Percentiles rank a stretch among this genome's conserved stretches.
Evolutionary conservation across 2,888 invertebrate genomes (phyloP).

Genomic region (Tricholauxania praeusta): DNA sequence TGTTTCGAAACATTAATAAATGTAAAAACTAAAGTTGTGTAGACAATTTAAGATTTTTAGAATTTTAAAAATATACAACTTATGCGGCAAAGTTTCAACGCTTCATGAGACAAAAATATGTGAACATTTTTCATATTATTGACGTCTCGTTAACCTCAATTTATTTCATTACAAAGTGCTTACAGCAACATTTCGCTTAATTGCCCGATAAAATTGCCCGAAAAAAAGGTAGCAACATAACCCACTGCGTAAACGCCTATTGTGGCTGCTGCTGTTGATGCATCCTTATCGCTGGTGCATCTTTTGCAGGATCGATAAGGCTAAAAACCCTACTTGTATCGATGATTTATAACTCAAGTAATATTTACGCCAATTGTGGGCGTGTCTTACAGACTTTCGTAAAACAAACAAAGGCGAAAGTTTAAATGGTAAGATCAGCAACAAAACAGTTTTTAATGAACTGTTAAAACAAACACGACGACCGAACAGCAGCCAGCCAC

Average conservation of each 20-base stretch:
- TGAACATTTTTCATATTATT: no score
- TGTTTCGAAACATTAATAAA: no score
- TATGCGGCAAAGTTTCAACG: no score
- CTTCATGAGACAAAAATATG: no score
- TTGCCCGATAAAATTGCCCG: no score
- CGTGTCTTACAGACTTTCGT: constrained; percentile 57
- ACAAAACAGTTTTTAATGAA: constrained; percentile 46
- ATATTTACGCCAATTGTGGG: constrained; percentile 52
- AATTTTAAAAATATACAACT: no score
- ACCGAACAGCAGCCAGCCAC: constrained; percentile 29
- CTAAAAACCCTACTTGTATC: constrained; percentile 24
- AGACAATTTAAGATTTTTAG: no score
- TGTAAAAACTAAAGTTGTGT: no score
- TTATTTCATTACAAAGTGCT: no score
- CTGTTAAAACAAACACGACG: constrained; percentile 44
- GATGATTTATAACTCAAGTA: constrained; percentile 50
- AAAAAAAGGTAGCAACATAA: not conserved
- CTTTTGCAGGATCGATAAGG: constrained; percentile 31
- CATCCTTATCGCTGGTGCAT: constrained; percentile 12
- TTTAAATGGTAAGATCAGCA: constrained; percentile 26
- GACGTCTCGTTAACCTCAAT: no score
- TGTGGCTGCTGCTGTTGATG: not conserved
- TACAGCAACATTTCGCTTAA: no score
- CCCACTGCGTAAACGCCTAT: not conserved
- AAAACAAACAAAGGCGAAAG: constrained; percentile 55